Conservation (phyloP, 2,888 invertebrate species). For the Cosmia pyralina region DNA sequence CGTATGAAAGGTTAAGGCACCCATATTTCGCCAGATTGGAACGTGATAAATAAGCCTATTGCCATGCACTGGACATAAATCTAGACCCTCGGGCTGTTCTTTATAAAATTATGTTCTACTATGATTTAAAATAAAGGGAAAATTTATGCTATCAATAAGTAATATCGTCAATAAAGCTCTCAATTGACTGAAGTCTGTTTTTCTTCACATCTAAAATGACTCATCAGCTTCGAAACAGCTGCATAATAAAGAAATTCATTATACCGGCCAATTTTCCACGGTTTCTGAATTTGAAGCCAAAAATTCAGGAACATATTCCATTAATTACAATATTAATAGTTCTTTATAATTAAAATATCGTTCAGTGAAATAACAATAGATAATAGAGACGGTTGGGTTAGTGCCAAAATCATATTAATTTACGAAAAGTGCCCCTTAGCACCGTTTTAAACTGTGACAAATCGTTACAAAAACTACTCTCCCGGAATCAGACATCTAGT, state of each 20-base stretch:
- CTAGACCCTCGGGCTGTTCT: not conserved
- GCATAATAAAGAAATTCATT: not conserved
- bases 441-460: conserved; percentile 44
- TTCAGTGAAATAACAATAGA: conserved; percentile 48
- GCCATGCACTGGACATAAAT: not conserved
- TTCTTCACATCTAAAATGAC: conserved; percentile 23
- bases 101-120: not conserved
- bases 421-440: conserved; percentile 45
- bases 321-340: conserved; percentile 41
- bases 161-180: conserved; percentile 11
- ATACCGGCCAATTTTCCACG: not conserved
- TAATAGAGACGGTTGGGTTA: conserved; percentile 44
- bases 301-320: not conserved
- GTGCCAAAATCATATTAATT: conserved; percentile 59
- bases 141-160: not conserved
- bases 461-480: conserved; percentile 17
- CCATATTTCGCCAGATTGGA: not conserved
- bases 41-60: not conserved
- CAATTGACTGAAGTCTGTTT: conserved; percentile 9
- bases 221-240: conserved; percentile 1
- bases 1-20: too few relatives aligned
- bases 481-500: not conserved
- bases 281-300: conserved; percentile 2
- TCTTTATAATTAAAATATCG: conserved; percentile 47
- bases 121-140: not conserved